phyloP scores from a whole-genome alignment of 2,888 invertebrate species.

The Chydorus sphaericus region DNA sequence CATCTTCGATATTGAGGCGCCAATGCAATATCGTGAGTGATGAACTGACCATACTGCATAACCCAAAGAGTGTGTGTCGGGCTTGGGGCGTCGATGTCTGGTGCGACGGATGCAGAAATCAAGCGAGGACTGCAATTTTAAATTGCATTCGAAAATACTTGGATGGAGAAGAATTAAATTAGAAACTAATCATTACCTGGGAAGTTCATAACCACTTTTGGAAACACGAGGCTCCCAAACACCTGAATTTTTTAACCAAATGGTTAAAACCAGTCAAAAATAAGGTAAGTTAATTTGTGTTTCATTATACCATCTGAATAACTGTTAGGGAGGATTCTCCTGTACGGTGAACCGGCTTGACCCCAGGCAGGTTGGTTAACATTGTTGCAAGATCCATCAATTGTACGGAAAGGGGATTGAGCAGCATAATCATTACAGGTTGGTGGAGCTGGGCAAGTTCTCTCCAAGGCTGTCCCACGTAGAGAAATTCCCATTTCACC shows the following conservation, averaged over 20 bases:
- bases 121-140: conserved; percentile 21
- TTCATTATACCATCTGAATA: conserved; percentile 15
- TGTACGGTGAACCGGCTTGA: conserved; percentile 14
- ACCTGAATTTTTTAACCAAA: conserved; percentile 14
- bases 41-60: conserved; percentile 23
- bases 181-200: conserved; percentile 7
- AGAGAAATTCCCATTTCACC: no score
- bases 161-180: no score
- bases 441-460: background rate
- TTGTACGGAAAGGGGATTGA: conserved; percentile 12
- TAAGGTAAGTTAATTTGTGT: background rate
- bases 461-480: background rate
- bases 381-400: conserved; percentile 18
- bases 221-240: conserved; percentile 19
- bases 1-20: conserved; percentile 21
- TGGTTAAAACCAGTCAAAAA: background rate
- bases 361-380: conserved; percentile 15
- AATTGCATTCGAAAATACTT: background rate
- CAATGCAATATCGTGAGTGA: conserved; percentile 23
- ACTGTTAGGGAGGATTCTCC: conserved; percentile 13
- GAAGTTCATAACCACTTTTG: conserved; percentile 19
- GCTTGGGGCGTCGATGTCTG: conserved; percentile 23
- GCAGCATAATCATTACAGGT: background rate
- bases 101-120: conserved; percentile 23
- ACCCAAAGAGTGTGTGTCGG: conserved; percentile 19